Percentiles rank a stretch among this genome's conserved stretches.
phyloP scores from a whole-genome alignment of 2,797 vertebrate species.

The Macrochelys suwanniensis region DNA sequence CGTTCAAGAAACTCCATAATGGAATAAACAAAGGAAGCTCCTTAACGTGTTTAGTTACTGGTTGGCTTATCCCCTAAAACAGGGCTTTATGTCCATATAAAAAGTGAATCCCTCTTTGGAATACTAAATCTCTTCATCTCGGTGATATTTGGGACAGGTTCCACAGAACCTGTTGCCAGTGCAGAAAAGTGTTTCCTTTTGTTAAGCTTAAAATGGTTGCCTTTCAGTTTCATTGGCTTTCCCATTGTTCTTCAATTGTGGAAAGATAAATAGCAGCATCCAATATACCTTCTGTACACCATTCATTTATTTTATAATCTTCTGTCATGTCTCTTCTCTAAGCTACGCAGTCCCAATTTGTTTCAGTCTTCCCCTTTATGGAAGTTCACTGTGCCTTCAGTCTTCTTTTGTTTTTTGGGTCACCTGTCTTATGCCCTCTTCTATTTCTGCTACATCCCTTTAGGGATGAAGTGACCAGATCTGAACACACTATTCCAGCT shows the following conservation, averaged over 20 bases:
- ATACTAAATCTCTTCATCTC: background rate
- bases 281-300: slow-evolving; percentile 30
- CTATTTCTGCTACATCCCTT: background rate
- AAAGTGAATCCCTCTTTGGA: background rate
- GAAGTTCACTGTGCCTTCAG: background rate
- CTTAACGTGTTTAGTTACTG: background rate
- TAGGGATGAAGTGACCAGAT: background rate
- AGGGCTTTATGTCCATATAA: background rate
- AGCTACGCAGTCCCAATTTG: background rate
- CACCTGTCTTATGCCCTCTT: background rate
- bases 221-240: slow-evolving; percentile 2
- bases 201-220: background rate
- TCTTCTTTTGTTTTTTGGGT: background rate
- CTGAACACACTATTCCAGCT: background rate
- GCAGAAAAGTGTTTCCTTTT: background rate
- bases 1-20: background rate
- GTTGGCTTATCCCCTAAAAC: background rate
- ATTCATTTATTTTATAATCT: background rate
- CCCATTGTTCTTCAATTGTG: background rate
- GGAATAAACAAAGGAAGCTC: background rate
- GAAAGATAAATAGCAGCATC: background rate
- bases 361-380: background rate
- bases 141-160: background rate
- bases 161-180: background rate
- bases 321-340: background rate